phyloP scores from a whole-genome alignment of 2,113 vertebrate genomes.

The Coptodon rendalli region DNA sequence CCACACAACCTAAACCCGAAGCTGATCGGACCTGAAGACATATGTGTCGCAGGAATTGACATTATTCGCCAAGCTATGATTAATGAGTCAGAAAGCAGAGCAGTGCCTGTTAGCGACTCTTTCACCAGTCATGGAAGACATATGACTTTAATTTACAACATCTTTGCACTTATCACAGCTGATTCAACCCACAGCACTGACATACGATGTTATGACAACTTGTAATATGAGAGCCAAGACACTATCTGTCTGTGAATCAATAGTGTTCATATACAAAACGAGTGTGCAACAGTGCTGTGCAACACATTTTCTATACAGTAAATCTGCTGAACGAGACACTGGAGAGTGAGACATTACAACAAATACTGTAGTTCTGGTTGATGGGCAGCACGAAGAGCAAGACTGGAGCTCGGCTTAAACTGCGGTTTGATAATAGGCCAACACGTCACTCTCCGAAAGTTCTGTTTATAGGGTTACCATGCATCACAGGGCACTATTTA shows the following conservation, averaged over 20 bases:
- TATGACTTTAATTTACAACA: slow-evolving; percentile 5
- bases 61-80: neutral
- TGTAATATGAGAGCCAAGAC: neutral
- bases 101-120: neutral
- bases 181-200: neutral
- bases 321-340: slow-evolving; percentile 35
- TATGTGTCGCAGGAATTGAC: neutral
- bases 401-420: neutral
- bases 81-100: neutral
- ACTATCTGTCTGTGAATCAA: neutral
- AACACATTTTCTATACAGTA: neutral
- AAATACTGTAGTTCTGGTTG: slow-evolving; percentile 7
- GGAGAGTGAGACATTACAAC: slow-evolving; percentile 2
- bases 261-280: neutral
- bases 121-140: neutral
- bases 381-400: neutral
- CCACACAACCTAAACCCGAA: neutral
- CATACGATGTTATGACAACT: neutral
- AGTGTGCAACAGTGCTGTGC: neutral
- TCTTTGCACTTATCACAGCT: slow-evolving; percentile 5
- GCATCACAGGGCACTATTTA: slow-evolving; percentile 2
- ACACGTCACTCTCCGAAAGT: neutral
- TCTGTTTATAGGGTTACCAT: slow-evolving; percentile 7
- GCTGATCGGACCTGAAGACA: neutral
- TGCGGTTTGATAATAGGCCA: neutral